phyloP scores from a whole-genome alignment of 30 jellyfish, hydroid and myxozoan genomes.

The Rhopilema esculentum region DNA sequence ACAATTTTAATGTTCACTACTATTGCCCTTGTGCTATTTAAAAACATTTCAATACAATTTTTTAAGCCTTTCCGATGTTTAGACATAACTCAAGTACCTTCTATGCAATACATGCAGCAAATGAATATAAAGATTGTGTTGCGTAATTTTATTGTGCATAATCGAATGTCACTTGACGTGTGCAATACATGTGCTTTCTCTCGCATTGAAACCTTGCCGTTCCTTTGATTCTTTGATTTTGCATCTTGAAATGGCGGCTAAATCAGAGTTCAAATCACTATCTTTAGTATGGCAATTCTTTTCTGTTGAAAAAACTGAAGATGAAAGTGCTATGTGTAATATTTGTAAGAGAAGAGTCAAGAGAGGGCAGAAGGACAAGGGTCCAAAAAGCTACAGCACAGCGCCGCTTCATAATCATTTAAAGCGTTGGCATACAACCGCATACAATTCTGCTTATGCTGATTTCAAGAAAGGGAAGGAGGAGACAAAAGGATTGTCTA shows the following conservation, averaged over 20 bases:
- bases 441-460: conserved; percentile 48
- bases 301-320: conserved; percentile 64
- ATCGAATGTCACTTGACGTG: neutral
- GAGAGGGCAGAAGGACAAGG: conserved; percentile 69
- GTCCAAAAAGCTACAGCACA: conserved; percentile 74
- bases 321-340: conserved; percentile 54
- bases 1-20: no score
- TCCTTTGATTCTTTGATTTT: neutral
- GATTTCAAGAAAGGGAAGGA: conserved; percentile 22
- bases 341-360: conserved; percentile 48
- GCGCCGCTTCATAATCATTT: conserved; percentile 72
- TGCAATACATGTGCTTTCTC: neutral
- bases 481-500: conserved; percentile 3
- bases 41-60: no score
- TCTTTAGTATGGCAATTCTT: conserved; percentile 62
- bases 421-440: conserved; percentile 51
- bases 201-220: neutral
- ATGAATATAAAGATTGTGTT: no score
- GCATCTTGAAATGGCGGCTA: conserved; percentile 1
- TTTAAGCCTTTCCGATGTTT: no score
- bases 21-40: no score
- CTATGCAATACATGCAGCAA: no score
- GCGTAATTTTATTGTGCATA: neutral
- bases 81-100: no score
- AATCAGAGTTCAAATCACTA: conserved; percentile 42